phyloP scores from a whole-genome alignment of 1,140 invertebrate species.

The Papilio helenus region DNA sequence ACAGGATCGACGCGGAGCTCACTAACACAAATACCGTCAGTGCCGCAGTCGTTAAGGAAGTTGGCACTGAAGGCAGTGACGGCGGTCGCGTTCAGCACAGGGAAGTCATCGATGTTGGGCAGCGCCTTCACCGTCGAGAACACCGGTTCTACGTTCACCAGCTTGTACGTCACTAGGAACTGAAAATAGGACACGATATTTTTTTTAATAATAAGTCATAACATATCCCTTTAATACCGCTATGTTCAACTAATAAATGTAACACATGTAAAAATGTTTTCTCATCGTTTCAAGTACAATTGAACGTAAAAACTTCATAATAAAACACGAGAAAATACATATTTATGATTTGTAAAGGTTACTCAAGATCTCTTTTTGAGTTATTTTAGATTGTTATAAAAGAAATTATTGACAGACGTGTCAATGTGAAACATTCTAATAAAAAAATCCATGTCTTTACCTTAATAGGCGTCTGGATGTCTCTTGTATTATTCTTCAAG shows the following conservation, averaged over 20 bases:
- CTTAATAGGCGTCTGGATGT: slow-evolving; percentile 93
- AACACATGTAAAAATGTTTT: too few relatives aligned
- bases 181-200: slow-evolving; percentile 57
- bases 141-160: slow-evolving; percentile 88
- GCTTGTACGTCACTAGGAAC: slow-evolving; percentile 92
- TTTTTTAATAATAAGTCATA: neutral
- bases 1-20: slow-evolving; percentile 88
- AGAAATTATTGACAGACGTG: too few relatives aligned
- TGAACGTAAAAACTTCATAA: too few relatives aligned
- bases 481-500: slow-evolving; percentile 92
- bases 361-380: too few relatives aligned
- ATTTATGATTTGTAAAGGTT: too few relatives aligned
- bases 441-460: slow-evolving; percentile 63
- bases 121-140: slow-evolving; percentile 84
- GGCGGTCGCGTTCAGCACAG: slow-evolving; percentile 95
- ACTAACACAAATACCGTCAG: slow-evolving; percentile 95
- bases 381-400: too few relatives aligned
- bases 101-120: slow-evolving; percentile 90
- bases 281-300: too few relatives aligned
- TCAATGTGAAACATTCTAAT: neutral
- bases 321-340: too few relatives aligned
- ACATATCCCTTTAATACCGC: too few relatives aligned
- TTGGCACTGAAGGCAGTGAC: slow-evolving; percentile 91
- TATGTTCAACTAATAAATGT: too few relatives aligned
- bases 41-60: slow-evolving; percentile 96